Evolutionary conservation across 1,140 invertebrate genomes (phyloP), one percentile per base, ranked within the genome.

Genomic region (Chrysoperla carnea): DNA sequence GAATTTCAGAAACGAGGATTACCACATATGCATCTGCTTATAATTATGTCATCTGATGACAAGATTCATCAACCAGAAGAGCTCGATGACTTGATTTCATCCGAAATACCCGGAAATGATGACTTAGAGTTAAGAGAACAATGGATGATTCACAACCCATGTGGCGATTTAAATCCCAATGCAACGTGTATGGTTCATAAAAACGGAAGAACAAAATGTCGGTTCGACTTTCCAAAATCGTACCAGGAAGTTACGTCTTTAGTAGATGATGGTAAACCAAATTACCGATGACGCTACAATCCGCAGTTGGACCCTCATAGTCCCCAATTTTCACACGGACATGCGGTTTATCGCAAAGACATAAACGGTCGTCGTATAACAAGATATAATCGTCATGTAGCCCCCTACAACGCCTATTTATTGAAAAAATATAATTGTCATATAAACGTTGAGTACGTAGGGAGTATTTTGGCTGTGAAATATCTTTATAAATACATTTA

Each of bases 21-120:
- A 37, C 42, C 42, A n/a, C 41, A 47, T 13, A 40, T 44, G 42
- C 46, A 47, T 47, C 33, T 47, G 45, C 45, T 42, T 46, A 46
- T 46, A 38, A 43, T 46, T 46, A 42, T 46, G 42, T n/a, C 37
- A 47, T 42, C 40, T 47, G 46, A 47, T 29, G 42, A 47, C 33
- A 44, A 44, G 39, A 43, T 41, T 44, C 42, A 44, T 42, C 41
- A 42, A 42, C 41, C 44, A 41, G 39, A 41, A 41, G 44, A 45
- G 23, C 39, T 41, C 11, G 39, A 45, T 45, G 36, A 51, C 23
- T 33, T 57, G 17, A 55, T 63, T 42, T 57, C 36, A 35, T 63
- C 58, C 8, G 59, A 67, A 50, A 51, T 68, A 17, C 60, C 64
- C 6, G 51, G 64, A 49, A 39, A 31, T n/a, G 33, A 44, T 40